Evolutionary conservation across 1,140 invertebrate species (phyloP).

Genomic region (Orchesella cincta): DNA sequence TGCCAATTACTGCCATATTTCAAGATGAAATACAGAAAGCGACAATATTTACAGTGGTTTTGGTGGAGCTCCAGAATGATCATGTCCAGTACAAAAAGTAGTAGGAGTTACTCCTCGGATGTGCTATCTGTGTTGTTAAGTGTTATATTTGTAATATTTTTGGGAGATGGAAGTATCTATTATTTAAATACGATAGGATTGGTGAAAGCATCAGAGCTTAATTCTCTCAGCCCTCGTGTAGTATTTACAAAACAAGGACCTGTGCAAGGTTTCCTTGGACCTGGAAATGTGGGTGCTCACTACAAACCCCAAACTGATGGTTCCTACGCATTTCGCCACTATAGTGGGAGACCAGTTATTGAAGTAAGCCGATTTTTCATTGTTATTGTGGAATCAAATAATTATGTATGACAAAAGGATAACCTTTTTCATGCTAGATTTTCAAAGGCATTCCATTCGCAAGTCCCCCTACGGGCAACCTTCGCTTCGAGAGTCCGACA

Average conservation of each 20-base stretch:
- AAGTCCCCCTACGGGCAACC: slow-evolving; percentile 34
- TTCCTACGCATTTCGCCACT: slow-evolving; percentile 3
- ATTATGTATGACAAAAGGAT: not conserved
- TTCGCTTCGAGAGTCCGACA: slow-evolving; percentile 46
- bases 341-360: slow-evolving; percentile 36
- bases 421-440: slow-evolving; percentile 29
- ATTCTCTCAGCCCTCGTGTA: slow-evolving; percentile 43
- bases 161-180: too few relatives aligned
- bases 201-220: slow-evolving; percentile 4
- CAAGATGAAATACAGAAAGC: slow-evolving; percentile 20
- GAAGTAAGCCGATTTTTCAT: slow-evolving; percentile 43
- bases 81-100: not conserved
- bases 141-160: too few relatives aligned
- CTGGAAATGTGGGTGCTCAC: slow-evolving; percentile 34
- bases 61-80: slow-evolving; percentile 10
- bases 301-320: slow-evolving; percentile 11
- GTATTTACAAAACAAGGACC: slow-evolving; percentile 49
- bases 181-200: too few relatives aligned
- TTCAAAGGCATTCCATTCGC: slow-evolving; percentile 50
- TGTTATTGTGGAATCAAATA: not conserved
- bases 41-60: slow-evolving; percentile 12
- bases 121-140: not conserved
- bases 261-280: slow-evolving; percentile 48
- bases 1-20: not conserved
- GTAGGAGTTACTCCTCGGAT: not conserved